These are phyloP conservation scores for Paratrypauchen microcephalus DNA, from an alignment of 2,797 vertebrate genomes.

Conservation along the genomic window DNA sequence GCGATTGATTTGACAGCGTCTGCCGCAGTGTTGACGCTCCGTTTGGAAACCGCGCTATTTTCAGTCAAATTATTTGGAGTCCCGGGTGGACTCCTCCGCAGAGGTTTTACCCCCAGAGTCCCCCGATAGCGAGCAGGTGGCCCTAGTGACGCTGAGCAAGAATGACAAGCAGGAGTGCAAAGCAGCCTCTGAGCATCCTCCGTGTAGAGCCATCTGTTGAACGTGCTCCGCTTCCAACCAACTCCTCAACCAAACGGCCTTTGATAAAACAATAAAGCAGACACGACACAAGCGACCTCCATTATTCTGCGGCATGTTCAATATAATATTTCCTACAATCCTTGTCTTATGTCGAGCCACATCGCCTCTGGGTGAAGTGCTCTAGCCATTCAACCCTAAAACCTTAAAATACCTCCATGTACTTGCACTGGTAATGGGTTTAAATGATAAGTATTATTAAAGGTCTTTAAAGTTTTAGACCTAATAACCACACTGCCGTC, in stretches of 20 bases:
- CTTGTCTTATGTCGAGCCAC: conserved; percentile 5
- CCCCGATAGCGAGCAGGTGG: conserved; percentile 65
- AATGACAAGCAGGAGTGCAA: conserved; percentile 55
- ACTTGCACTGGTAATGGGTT: not conserved
- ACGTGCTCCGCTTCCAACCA: conserved; percentile 46
- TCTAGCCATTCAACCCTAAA: not conserved
- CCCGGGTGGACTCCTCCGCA: conserved; percentile 11
- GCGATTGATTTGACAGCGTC: conserved; percentile 34
- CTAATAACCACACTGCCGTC: not conserved
- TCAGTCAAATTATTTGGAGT: conserved; percentile 8
- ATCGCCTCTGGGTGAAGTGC: conserved; percentile 26
- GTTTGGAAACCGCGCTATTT: conserved; percentile 18
- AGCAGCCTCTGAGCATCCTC: conserved; percentile 51
- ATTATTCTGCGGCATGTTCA: conserved; percentile 38
- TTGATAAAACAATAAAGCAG: conserved; percentile 30
- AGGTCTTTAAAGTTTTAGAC: not conserved
- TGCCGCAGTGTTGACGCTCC: conserved; percentile 62
- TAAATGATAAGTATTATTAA: not conserved
- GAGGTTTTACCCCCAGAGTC: conserved; percentile 20
- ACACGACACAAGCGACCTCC: conserved; percentile 20
- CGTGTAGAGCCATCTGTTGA: conserved; percentile 76
- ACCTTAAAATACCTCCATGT: not conserved
- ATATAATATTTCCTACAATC: conserved; percentile 19
- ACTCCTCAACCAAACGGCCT: conserved; percentile 23
- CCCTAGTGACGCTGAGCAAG: conserved; percentile 59